Base-by-base conservation (phyloP, 2,888 invertebrate genomes). In the Synanthedon andrenaeformis region DNA sequence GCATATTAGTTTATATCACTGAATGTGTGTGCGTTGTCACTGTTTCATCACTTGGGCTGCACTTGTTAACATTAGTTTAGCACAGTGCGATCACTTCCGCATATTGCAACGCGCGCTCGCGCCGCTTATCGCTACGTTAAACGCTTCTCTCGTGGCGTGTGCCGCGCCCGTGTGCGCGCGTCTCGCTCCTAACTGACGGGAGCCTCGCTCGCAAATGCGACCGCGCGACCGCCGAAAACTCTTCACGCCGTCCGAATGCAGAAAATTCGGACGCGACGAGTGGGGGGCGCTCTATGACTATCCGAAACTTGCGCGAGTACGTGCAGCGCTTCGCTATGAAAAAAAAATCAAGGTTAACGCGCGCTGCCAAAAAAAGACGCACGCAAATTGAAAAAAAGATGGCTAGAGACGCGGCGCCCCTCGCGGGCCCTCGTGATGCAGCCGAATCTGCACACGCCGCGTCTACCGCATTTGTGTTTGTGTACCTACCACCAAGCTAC, bases 331-430 rank as follows among this genome's bases (percentile, higher is more conserved):
- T 81, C 77, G 80, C 82, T 84, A 83, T 84, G 84, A 82, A 82
- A 82, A 35, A 35, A 87, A 86, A 80, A 79, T 81, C 87, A 87
- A 87, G 87, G 86, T 85, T 85, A 86, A 79, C 80, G 77, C 82
- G 82, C 84, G 85, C 74, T 85, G 86, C 86, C 87, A 84, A 87
- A 87, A 87, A 86, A 87, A 87, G 87, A 86, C 86, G 82, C 83
- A 83, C 83, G 81, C 86, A 80, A 82, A 83, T 84, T 82, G 76
- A 79, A 84, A 69, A 82, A 82, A 84, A 80, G 82, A 82, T 76
- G 79, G 82, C 80, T 79, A 82, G 82, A 81, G 76, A 35, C 35
- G 74, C 74, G 79, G 74, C 77, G 84, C 74, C 80, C 82, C 55
- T 74, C 71, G 72, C 72, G 79, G 76, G 75, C 72, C 77, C 78